Percentiles rank a stretch among this genome's conserved stretches.
phyloP scores from a whole-genome alignment of 1,140 invertebrate genomes.

The Lysiphlebus fabarum region DNA sequence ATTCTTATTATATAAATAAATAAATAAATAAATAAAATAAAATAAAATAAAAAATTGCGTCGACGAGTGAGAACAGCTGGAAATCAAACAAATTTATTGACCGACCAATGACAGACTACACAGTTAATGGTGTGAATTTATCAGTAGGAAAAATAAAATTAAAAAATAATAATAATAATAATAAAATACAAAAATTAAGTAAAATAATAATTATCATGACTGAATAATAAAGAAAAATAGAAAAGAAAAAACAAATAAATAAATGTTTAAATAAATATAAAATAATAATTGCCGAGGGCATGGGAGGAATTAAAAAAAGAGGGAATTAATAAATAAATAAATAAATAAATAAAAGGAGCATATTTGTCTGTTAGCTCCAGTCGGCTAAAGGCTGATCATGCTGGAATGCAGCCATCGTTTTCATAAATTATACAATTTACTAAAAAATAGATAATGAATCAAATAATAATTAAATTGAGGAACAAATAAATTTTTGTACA shows the following conservation, averaged over 20 bases:
- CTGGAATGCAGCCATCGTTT: conserved; percentile 55
- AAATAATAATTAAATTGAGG: conserved; percentile 35
- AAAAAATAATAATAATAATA: no score
- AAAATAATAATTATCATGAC: conserved; percentile 30
- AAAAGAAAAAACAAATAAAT: conserved; percentile 28
- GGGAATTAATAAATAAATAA: background rate
- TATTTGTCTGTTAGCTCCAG: conserved; percentile 58
- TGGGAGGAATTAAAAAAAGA: no score
- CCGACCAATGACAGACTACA: conserved; percentile 53
- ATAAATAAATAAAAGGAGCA: conserved; percentile 37
- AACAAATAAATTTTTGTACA: conserved; percentile 52
- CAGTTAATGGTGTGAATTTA: conserved; percentile 50
- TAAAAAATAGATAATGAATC: conserved; percentile 36
- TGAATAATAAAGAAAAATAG: conserved; percentile 23
- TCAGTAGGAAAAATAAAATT: conserved; percentile 41
- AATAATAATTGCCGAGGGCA: no score
- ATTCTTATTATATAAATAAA: conserved; percentile 49
- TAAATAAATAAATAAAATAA: no score
- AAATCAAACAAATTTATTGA: conserved; percentile 53
- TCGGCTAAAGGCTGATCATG: conserved; percentile 53
- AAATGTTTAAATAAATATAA: conserved; percentile 27
- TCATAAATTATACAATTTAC: conserved; percentile 52
- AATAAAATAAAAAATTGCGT: conserved; percentile 47
- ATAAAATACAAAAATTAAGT: conserved; percentile 15
- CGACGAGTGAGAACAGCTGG: conserved; percentile 52